These are phyloP conservation scores for Pardalotus punctatus DNA, from an alignment of 2,113 vertebrate species.

Conservation along the genomic window DNA sequence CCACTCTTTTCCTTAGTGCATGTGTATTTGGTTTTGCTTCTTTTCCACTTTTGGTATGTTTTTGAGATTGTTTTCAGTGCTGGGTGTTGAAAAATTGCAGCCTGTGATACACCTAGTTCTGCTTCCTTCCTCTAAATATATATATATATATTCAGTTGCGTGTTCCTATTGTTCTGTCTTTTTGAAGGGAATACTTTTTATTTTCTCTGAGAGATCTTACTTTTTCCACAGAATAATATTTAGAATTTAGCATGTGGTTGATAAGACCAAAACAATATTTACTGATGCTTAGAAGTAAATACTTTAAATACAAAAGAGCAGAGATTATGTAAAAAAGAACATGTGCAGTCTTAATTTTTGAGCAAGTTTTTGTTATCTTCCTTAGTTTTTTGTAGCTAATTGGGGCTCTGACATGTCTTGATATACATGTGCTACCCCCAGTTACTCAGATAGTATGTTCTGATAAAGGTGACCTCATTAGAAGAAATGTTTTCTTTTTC, in stretches of 20 bases:
- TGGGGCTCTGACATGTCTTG: neutral
- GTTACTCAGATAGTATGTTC: constrained; percentile 3
- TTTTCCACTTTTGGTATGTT: neutral
- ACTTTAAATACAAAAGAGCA: neutral
- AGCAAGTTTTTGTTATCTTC: neutral
- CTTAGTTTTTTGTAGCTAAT: neutral
- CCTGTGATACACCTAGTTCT: neutral
- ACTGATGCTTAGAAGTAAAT: neutral
- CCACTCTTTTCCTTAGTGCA: rapidly evolving
- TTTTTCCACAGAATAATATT: neutral
- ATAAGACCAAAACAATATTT: neutral
- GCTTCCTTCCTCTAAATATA: neutral
- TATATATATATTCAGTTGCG: rapidly evolving
- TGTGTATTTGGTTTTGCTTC: neutral
- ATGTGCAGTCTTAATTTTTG: neutral
- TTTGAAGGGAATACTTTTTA: neutral
- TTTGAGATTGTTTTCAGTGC: neutral
- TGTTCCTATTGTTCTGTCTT: neutral
- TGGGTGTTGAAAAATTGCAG: neutral
- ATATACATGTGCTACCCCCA: neutral
- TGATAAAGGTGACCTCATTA: constrained; percentile 61
- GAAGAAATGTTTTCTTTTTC: constrained; percentile 46
- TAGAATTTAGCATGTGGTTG: neutral
- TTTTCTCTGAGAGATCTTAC: neutral
- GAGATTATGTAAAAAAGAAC: neutral